Evolutionary conservation across 2,888 invertebrate genomes (phyloP).

Genomic region (Meganola albula): DNA sequence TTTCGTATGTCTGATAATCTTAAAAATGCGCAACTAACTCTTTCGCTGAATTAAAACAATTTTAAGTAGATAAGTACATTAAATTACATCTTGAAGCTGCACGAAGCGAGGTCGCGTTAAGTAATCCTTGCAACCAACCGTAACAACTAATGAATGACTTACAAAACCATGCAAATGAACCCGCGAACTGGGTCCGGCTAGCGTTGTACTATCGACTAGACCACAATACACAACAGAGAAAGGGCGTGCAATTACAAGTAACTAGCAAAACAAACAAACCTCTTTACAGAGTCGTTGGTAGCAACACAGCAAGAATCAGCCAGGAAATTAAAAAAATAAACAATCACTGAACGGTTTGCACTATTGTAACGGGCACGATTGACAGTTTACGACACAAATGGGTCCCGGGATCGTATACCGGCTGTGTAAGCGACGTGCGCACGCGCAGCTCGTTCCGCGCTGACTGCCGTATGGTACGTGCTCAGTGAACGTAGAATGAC

Average conservation of each 20-base stretch:
- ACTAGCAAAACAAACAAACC: constrained; percentile 52
- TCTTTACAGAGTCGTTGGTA: constrained; percentile 50
- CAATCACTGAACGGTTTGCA: constrained; percentile 57
- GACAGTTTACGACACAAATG: constrained; percentile 50
- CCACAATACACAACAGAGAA: constrained; percentile 37
- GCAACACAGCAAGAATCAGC: constrained; percentile 40
- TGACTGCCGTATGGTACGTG: constrained; percentile 47
- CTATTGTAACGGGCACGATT: constrained; percentile 63
- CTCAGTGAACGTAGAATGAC: constrained; percentile 66
- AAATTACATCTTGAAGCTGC: constrained; percentile 21
- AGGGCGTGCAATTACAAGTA: constrained; percentile 26
- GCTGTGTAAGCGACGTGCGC: constrained; percentile 49
- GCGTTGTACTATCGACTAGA: constrained; percentile 45
- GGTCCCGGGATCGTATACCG: constrained; percentile 50
- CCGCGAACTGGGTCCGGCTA: constrained; percentile 38
- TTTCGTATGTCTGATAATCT: too few relatives aligned
- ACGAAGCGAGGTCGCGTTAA: constrained; percentile 61
- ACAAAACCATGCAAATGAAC: constrained; percentile 63
- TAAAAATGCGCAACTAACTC: too few relatives aligned
- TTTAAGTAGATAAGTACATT: too few relatives aligned
- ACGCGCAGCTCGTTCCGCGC: constrained; percentile 63
- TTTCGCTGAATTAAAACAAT: too few relatives aligned
- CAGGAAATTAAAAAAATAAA: constrained; percentile 53
- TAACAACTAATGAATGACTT: constrained; percentile 60
- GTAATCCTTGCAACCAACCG: constrained; percentile 59